Evolutionary conservation across 2,797 vertebrate species (phyloP).

Genomic region (Siniperca obscura): DNA sequence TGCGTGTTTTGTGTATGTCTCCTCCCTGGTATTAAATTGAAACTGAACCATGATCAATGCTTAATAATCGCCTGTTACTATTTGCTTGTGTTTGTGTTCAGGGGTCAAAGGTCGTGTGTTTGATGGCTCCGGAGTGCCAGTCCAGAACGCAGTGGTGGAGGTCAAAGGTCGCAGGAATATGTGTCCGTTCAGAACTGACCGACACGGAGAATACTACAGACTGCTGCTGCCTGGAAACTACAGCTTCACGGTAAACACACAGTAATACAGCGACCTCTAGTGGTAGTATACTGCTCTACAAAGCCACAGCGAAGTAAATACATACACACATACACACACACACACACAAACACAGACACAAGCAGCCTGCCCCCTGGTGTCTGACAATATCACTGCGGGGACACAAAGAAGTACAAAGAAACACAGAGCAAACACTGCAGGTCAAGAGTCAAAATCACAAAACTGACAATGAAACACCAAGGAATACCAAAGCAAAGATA

Average conservation of each 20-base stretch:
- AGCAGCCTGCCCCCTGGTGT: no score
- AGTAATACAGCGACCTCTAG: background rate
- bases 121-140: conserved; percentile 80
- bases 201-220: conserved; percentile 92
- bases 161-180: conserved; percentile 87
- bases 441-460: no score
- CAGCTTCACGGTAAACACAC: conserved; percentile 84
- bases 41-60: background rate
- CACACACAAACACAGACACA: no score
- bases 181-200: conserved; percentile 90
- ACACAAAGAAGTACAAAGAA: no score
- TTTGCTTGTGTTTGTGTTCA: conserved; percentile 55
- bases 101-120: conserved; percentile 94
- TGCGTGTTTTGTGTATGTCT: background rate
- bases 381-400: no score
- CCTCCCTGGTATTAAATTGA: background rate
- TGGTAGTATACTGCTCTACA: background rate
- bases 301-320: background rate
- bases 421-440: no score
- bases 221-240: conserved; percentile 93
- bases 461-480: no score
- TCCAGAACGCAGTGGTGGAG: conserved; percentile 89
- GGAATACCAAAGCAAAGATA: no score
- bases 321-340: background rate
- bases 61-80: background rate